These are phyloP conservation scores for Pseudochirops corinnae DNA, from an alignment of 2,797 vertebrate genomes.

Conservation along the genomic window DNA sequence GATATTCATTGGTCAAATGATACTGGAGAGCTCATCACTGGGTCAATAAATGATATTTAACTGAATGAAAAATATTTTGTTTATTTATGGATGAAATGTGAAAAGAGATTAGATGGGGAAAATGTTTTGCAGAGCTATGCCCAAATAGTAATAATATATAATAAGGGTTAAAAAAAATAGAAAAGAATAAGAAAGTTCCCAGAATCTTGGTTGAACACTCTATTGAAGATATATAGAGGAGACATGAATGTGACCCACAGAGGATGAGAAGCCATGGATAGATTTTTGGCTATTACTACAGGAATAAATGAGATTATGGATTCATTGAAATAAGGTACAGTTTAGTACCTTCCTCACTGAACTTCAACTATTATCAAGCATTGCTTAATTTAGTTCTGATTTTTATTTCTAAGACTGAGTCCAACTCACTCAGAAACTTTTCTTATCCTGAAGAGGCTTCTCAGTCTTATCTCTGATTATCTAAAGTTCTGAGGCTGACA, in stretches of 20 bases:
- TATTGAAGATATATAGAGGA: background rate
- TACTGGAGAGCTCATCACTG: too few relatives aligned
- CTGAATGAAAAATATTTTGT: too few relatives aligned
- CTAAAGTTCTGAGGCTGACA: background rate
- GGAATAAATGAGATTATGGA: background rate
- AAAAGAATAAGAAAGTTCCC: background rate
- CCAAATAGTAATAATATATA: too few relatives aligned
- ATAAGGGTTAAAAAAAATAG: background rate
- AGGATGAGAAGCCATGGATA: background rate
- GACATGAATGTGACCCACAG: background rate
- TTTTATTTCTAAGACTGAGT: background rate
- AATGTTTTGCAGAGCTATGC: too few relatives aligned
- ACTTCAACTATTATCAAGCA: background rate
- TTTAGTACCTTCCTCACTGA: background rate
- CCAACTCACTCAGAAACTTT: background rate
- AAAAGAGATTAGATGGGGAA: too few relatives aligned
- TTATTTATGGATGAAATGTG: too few relatives aligned
- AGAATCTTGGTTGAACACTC: background rate
- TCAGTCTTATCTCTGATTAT: background rate
- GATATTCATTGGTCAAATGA: too few relatives aligned
- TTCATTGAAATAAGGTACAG: background rate
- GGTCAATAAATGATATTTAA: too few relatives aligned
- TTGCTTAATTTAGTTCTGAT: background rate
- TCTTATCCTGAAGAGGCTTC: background rate
- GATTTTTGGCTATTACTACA: background rate